Base-by-base conservation (phyloP, 2,888 invertebrate genomes). In the Caenorhabditis angaria region DNA sequence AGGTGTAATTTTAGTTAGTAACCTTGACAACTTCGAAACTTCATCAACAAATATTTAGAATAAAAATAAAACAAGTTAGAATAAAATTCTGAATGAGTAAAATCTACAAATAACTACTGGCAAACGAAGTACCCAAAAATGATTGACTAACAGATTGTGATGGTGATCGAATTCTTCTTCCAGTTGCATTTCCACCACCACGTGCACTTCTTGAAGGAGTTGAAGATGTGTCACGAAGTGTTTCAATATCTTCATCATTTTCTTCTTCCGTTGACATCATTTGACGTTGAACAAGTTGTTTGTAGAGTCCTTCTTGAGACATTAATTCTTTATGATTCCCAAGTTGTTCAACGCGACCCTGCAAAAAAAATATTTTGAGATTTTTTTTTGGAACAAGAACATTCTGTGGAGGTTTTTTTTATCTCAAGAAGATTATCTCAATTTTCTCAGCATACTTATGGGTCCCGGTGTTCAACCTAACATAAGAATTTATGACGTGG, bases 301-400 rank as follows among this genome's bases (percentile, higher is more conserved):
- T 85, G 74, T 88, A 88, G 41, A 87, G 75, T 24, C 88, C 88
- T 24, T 87, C 88, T 68, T 85, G 78, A n/a, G 71, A 70, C 66
- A 88, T 81, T 58, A 88, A 76, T 27, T 85, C 78, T 55, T 77
- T 65, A 66, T 88, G 88, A 6, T 77, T 82, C 56, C 88, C 88
- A 60, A 79, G 56, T 68, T 88, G 87, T 41, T 83, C 85, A 12
- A 88, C 87, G 32, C 69, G 66, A 12, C 87, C 88, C 74, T 54
- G 18, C 25, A 18, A 41, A 18, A 80, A n/a, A n/a, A 55, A 51
- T 65, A 48, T 48, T 48, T 25, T 50, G 18, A 14, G 12, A 47
- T 57, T 24, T 63, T 48, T 74, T 22, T 48, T 25, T 54, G 8
- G 20, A 5, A n/a, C n/a, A n/a, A n/a, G n/a, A n/a, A n/a, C n/a